Evolutionary conservation across 2,888 invertebrate genomes (phyloP), one percentile per base, ranked within the genome.

Genomic region (Microchrysa polita): DNA sequence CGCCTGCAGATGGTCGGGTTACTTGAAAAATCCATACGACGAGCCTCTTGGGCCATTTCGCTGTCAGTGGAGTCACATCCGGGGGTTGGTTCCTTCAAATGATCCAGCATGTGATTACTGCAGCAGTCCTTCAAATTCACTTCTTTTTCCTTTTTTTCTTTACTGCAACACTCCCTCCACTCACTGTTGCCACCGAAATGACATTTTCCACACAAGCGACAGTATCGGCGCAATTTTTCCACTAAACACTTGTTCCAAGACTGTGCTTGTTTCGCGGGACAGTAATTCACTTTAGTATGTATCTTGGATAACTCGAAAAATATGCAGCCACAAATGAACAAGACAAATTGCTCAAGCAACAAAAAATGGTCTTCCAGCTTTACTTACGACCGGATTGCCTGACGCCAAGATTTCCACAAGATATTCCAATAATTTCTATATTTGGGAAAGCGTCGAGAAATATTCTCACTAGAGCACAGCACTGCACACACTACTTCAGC

Each of bases 1-100:
- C 55, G 52, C 40, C 55, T 16, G 20, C 18, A 18, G 22, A 34
- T 9, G 20, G 27, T 55, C 20, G 14, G 18, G 20, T 5, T 40
- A 10, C 27, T 16, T 9, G 23, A 10, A 27, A n/a, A 52, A 52
- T 67, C 52, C 53, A 69, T 16, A 69, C 65, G 22, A 22, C 9
- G 20, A 55, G 69, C 55, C 69, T 55, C 57, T 57, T 27, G 55
- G 69, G 69, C 69, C 69, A 69, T 69, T 27, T 69, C 55, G 53
- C 57, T n/a, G 40, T 69, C 22, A 57, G 40, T 34, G 69, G 55
- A 18, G 42, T 27, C 55, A 55, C 69, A 57, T 69, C 55, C 69
- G 69, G 40, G 16, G n/a, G 16, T 27, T 23, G 9, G 16, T 65
- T 16, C 20, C 22, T 20, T 27, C 60, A 14, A 60, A 22, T 20